A percentile compares a stretch with the other conserved stretches of the same genome.
These are phyloP conservation scores for Acanthacorydalis orientalis DNA, from an alignment of 2,888 invertebrate genomes.

Conservation along the genomic window DNA sequence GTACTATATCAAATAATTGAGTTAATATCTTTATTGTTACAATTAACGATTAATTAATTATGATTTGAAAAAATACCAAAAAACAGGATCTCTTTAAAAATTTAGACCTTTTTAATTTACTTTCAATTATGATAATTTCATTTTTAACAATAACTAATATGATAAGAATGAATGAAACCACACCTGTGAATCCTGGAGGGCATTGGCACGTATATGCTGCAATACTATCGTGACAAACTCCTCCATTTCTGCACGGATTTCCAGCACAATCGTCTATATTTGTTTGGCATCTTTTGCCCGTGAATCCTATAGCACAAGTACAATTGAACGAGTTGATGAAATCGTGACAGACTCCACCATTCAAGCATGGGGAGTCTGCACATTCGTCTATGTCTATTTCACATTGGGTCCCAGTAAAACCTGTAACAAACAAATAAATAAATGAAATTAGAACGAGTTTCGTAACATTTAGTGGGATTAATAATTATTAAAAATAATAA, in stretches of 20 bases:
- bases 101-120: no score
- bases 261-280: constrained; percentile 84
- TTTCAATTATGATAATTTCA: no score
- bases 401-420: constrained; percentile 78
- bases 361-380: constrained; percentile 68
- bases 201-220: constrained; percentile 87
- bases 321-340: constrained; percentile 78
- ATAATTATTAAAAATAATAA: no score
- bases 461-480: no score
- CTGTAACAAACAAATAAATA: constrained; percentile 24
- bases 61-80: no score
- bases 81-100: no score
- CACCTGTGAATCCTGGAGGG: constrained; percentile 69
- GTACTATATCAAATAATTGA: no score
- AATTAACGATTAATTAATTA: no score
- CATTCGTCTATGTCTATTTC: constrained; percentile 87
- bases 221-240: constrained; percentile 73
- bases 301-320: constrained; percentile 73
- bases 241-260: constrained; percentile 79
- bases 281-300: constrained; percentile 70
- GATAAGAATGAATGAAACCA: constrained; percentile 11
- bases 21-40: no score
- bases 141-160: no score
- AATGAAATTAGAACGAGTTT: not conserved
- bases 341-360: constrained; percentile 74